Percentiles rank a stretch among this genome's conserved stretches.
phyloP scores from a whole-genome alignment of 2,797 vertebrate genomes.

The Rhincodon typus region DNA sequence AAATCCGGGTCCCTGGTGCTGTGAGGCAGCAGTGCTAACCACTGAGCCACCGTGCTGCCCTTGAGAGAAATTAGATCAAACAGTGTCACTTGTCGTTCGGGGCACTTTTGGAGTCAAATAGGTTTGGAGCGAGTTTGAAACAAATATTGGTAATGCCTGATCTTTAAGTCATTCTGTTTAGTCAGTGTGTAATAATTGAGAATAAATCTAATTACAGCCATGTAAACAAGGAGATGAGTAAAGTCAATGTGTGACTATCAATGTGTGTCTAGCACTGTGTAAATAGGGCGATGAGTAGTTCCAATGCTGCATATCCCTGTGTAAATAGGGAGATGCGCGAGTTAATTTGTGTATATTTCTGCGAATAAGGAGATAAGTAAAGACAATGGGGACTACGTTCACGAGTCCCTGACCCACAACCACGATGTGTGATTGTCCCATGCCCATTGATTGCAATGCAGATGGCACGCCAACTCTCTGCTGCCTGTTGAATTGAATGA shows the following conservation, averaged over 20 bases:
- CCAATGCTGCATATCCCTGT: not conserved
- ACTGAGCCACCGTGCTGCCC: too few species aligned
- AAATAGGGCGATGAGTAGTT: not conserved
- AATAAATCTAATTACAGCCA: not conserved
- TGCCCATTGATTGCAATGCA: not conserved
- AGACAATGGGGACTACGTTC: not conserved
- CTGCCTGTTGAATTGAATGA: not conserved
- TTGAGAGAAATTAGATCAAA: not conserved
- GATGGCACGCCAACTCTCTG: not conserved
- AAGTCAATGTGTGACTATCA: not conserved
- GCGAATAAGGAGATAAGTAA: conserved; percentile 6
- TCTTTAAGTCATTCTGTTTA: not conserved
- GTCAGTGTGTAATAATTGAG: not conserved
- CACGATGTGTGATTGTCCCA: not conserved
- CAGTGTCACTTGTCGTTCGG: not conserved
- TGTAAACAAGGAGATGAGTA: conserved; percentile 18
- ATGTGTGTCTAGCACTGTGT: not conserved
- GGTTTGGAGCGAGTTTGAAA: not conserved
- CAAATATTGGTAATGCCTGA: not conserved
- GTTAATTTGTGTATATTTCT: conserved; percentile 10
- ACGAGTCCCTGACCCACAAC: too few species aligned
- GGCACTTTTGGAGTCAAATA: not conserved
- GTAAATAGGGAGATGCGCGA: not conserved
- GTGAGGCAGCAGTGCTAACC: too few species aligned
- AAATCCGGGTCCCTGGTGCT: too few species aligned